A percentile compares a stretch with the other conserved stretches of the same genome.
phyloP scores from a whole-genome alignment of 2,113 vertebrate genomes.

The Otolemur garnettii region DNA sequence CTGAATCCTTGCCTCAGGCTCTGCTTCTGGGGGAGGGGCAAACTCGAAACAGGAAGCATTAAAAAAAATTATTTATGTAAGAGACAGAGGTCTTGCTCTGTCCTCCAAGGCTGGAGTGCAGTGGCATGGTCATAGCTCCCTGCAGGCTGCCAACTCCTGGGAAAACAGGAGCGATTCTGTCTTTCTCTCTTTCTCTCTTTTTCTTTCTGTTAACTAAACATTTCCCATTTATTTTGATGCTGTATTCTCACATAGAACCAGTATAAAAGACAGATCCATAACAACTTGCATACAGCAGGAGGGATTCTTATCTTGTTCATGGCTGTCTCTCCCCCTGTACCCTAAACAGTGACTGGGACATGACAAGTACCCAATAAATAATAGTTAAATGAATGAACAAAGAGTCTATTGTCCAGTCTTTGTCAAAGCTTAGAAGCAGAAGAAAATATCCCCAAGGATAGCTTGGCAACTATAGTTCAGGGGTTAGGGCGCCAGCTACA shows the following conservation, averaged over 20 bases:
- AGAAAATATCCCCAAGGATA: background rate
- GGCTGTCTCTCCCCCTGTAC: background rate
- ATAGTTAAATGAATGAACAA: background rate
- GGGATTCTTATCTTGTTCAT: background rate
- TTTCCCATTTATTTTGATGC: too few relatives aligned
- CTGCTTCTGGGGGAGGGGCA: background rate
- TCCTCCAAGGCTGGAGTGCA: too few relatives aligned
- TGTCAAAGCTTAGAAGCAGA: background rate
- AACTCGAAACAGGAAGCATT: background rate
- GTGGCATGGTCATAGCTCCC: too few relatives aligned
- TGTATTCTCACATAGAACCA: too few relatives aligned
- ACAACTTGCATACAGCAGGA: background rate
- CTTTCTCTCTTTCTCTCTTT: too few relatives aligned
- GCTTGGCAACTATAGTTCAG: too few relatives aligned
- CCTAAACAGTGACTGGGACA: background rate
- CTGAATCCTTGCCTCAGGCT: background rate
- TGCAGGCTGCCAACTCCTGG: too few relatives aligned
- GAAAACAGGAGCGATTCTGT: background rate
- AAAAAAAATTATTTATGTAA: too few relatives aligned
- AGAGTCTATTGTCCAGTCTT: background rate
- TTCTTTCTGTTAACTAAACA: too few relatives aligned
- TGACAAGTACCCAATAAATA: background rate
- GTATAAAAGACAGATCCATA: too few relatives aligned
- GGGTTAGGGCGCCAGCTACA: too few relatives aligned
- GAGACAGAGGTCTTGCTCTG: too few relatives aligned